Evolutionary conservation across 2,113 vertebrate species (phyloP), one percentile per base, ranked within the genome.

Genomic region (Hucho hucho): DNA sequence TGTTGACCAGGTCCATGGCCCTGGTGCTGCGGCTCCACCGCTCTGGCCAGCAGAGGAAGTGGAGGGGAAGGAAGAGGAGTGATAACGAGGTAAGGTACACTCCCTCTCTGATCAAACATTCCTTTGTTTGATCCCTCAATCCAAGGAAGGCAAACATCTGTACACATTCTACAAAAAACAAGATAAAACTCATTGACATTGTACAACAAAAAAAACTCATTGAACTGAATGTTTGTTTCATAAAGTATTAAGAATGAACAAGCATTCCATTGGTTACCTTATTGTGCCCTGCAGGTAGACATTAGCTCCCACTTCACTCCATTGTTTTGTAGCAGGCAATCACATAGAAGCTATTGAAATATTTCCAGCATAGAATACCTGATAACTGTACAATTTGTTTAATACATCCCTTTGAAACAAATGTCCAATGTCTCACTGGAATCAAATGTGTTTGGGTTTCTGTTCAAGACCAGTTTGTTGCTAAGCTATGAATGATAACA

Each of bases 1-100:
- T 93, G 75, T 70, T 95, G 59, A 91, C 91, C 32, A 59, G 94
- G 49, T 83, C 84, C 47, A 95, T 95, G 94, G 90, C 82, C 14
- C 32, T 92, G 76, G 75, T 94, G 75, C 78, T 94, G 79, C 79
- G 93, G 93, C 91, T 95, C 46, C 94, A 91, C 59, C 93, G 86
- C 46, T 91, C 88, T 0, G 91, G 90, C 13, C 90, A 84, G 75
- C 86, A 88, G 2, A 88, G 86, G 16, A 88, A 86, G 73, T 70
- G 85, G 80, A 53, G 68, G 81, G 80, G n/a, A 83, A 82, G 32
- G 82, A 83, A n/a, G 81, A 91, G 0, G 87, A 87, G 74, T 78
- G 86, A 91, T 76, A 91, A 93, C 2, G 89, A 93, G 78, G 92
- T 91, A 43, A 84, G 81, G 59, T 92, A 90, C 74, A 92, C 89